Percentiles rank a stretch among this genome's conserved stretches.
These are phyloP conservation scores for Moxostoma hubbsi DNA, from an alignment of 2,797 vertebrate species.

Conservation along the genomic window DNA sequence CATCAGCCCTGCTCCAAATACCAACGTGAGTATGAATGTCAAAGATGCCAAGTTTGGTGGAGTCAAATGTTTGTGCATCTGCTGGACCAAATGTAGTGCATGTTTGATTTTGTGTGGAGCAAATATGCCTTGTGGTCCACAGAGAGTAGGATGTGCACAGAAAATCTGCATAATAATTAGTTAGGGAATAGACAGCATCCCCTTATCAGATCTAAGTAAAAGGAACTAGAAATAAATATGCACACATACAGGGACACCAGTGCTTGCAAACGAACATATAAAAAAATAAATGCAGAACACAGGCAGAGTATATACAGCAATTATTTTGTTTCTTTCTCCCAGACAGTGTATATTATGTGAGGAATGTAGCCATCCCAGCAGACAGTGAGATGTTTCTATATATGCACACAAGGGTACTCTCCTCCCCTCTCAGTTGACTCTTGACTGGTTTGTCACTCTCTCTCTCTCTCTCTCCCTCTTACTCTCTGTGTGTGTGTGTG, in stretches of 20 bases:
- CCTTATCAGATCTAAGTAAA: constrained; percentile 57
- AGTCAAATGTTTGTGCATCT: constrained; percentile 15
- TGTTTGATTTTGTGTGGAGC: not conserved
- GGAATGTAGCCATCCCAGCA: constrained; percentile 23
- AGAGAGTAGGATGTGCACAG: constrained; percentile 50
- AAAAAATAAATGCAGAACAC: constrained; percentile 24
- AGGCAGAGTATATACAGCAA: constrained; percentile 43
- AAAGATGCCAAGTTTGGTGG: constrained; percentile 29
- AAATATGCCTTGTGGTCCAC: constrained; percentile 46
- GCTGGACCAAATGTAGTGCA: constrained; percentile 5
- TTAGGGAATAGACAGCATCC: constrained; percentile 56
- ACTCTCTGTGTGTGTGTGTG: too few relatives aligned
- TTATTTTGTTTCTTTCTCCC: constrained; percentile 50
- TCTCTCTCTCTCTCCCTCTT: not conserved
- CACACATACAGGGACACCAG: constrained; percentile 8
- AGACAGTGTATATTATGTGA: constrained; percentile 43
- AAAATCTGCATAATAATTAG: constrained; percentile 61
- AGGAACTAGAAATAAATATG: constrained; percentile 55
- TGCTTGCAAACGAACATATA: constrained; percentile 29
- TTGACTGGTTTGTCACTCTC: constrained; percentile 4
- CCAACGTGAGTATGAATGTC: constrained; percentile 30
- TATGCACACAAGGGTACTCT: constrained; percentile 44
- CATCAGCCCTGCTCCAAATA: constrained; percentile 25
- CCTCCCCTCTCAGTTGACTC: constrained; percentile 30
- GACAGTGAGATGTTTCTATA: constrained; percentile 7